These are phyloP conservation scores for Salvelinus alpinus DNA, from an alignment of 2,113 vertebrate species.

Conservation along the genomic window DNA sequence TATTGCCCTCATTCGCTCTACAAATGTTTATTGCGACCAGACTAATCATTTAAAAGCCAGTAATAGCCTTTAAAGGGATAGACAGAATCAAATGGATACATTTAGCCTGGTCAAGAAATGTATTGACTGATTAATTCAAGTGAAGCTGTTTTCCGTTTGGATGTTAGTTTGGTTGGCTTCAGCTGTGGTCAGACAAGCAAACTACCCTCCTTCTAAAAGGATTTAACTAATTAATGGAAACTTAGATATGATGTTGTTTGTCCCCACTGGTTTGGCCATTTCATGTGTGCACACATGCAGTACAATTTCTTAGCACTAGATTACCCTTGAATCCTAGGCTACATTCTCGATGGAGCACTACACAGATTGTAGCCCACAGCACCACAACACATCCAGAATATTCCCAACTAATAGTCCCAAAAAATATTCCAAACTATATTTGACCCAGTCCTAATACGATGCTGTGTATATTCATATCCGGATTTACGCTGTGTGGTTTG, in stretches of 20 bases:
- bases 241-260: too few relatives aligned
- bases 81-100: neutral
- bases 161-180: neutral
- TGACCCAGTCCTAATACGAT: neutral
- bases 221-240: too few relatives aligned
- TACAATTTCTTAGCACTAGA: too few relatives aligned
- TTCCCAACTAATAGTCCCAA: neutral
- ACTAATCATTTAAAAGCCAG: conserved; percentile 1
- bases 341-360: too few relatives aligned
- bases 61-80: neutral
- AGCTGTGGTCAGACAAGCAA: neutral
- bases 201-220: neutral
- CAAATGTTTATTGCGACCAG: neutral
- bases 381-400: neutral
- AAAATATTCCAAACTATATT: too few relatives aligned
- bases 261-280: too few relatives aligned
- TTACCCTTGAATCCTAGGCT: too few relatives aligned
- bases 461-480: neutral
- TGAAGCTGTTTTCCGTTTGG: conserved; percentile 22
- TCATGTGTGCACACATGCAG: too few relatives aligned
- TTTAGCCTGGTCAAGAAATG: conserved; percentile 8
- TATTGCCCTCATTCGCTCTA: neutral
- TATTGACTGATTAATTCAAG: conserved; percentile 20
- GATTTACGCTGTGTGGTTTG: neutral
- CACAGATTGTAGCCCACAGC: neutral